phyloP scores from a whole-genome alignment of 2,113 vertebrate genomes.

The Lichenostomus cassidix region DNA sequence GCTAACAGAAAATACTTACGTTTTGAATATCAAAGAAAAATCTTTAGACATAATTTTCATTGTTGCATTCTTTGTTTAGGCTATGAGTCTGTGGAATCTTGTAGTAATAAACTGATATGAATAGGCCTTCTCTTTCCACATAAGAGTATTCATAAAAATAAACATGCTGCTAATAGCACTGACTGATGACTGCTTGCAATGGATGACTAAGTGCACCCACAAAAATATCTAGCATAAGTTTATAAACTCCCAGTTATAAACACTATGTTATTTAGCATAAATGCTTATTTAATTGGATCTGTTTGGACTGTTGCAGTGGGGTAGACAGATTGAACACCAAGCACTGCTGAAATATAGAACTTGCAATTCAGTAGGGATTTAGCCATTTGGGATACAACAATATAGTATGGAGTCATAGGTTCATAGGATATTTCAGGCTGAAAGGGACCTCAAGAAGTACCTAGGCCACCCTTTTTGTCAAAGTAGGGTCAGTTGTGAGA shows the following conservation, averaged over 20 bases:
- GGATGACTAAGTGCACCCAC: background rate
- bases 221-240: background rate
- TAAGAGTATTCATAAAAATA: background rate
- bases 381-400: background rate
- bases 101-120: background rate
- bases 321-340: background rate
- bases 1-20: background rate
- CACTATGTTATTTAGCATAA: background rate
- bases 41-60: background rate
- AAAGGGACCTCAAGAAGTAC: background rate
- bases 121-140: background rate
- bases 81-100: background rate
- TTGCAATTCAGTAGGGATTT: background rate
- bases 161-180: background rate
- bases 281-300: background rate
- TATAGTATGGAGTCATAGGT: background rate
- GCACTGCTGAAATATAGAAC: background rate
- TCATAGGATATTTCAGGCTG: background rate
- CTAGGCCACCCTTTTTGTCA: background rate
- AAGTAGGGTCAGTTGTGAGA: background rate
- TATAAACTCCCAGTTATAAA: background rate
- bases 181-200: background rate
- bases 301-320: background rate
- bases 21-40: background rate
- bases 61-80: background rate